Evolutionary conservation across 2,888 invertebrate genomes (phyloP), one percentile per base, ranked within the genome.

Genomic region (Coleophora deauratella): DNA sequence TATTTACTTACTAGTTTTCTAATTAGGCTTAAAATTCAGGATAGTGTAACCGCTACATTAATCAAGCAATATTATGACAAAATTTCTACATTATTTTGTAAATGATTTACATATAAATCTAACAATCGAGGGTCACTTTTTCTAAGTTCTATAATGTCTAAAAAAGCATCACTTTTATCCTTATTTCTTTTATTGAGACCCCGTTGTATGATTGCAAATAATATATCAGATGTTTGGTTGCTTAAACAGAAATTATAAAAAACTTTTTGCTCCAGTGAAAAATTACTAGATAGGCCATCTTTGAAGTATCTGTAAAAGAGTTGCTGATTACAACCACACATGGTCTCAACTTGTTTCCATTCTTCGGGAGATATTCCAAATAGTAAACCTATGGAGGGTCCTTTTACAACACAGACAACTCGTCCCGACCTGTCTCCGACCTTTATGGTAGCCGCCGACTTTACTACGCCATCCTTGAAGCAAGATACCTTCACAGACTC

Each of bases 221-320:
- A 57, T 38, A 75, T 55, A 49, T 78, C 59, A 40, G 62, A 60
- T 27, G 52, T 72, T 57, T 80, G 78, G 52, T 66, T 74, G 37
- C 54, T 62, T 32, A 63, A 50, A 57, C 86, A 86, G 54, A 84
- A 85, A 49, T 79, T 69, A 54, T 86, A 86, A 61, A 86, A 86
- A 31, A 84, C 43, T 53, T 75, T 76, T 57, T 86, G 79, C 54
- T 82, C 77, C 47, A 52, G 61, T 28, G 51, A 56, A 49, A 72
- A 79, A 38, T 51, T 66, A 44, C 57, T 65, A 40, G 65, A 69
- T 2, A 86, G 43, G 3, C 86, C 86, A 50, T 73, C 58, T 57
- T 76, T 81, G 49, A 85, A 86, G 50, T 75, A 69, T 57, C 86
- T 73, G 46, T 81, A 86, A 55, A 78, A 86, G 9, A 86, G 47